phyloP scores from a whole-genome alignment of 2,113 vertebrate species.

The Ellobius talpinus region DNA sequence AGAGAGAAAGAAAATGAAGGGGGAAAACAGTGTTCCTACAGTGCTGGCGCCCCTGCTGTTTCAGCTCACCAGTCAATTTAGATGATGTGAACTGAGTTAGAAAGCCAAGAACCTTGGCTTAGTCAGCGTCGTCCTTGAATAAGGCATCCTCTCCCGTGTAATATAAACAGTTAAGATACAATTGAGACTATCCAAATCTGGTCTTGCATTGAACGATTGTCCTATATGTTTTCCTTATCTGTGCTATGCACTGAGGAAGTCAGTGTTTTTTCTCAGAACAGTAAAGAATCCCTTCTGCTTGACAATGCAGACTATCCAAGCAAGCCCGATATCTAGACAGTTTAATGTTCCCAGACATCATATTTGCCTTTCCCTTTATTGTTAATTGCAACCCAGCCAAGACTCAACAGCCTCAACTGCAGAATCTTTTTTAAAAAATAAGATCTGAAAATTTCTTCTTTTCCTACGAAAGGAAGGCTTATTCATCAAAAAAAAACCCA shows the following conservation, averaged over 20 bases:
- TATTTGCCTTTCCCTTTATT: conserved; percentile 21
- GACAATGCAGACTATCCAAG: neutral
- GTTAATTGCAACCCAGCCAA: conserved; percentile 69
- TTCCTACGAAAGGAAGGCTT: conserved; percentile 44
- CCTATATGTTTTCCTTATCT: neutral
- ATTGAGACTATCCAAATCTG: neutral
- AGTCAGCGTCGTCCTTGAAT: neutral
- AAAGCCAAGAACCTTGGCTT: neutral
- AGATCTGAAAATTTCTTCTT: conserved; percentile 9
- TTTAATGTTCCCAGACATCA: neutral
- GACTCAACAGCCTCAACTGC: neutral
- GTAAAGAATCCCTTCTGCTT: conserved; percentile 2
- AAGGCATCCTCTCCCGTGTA: neutral
- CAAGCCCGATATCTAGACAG: neutral
- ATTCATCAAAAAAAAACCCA: neutral
- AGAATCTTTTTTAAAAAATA: neutral
- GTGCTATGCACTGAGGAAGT: neutral
- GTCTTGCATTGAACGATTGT: conserved; percentile 22
- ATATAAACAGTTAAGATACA: neutral
- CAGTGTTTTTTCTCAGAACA: conserved; percentile 40
- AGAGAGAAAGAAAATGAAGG: neutral
- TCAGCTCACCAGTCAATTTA: neutral
- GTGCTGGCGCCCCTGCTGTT: neutral
- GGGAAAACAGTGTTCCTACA: neutral
- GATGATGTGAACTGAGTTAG: neutral